Conservation (phyloP, 2,888 invertebrate species). For the Phaonia tiefii region DNA sequence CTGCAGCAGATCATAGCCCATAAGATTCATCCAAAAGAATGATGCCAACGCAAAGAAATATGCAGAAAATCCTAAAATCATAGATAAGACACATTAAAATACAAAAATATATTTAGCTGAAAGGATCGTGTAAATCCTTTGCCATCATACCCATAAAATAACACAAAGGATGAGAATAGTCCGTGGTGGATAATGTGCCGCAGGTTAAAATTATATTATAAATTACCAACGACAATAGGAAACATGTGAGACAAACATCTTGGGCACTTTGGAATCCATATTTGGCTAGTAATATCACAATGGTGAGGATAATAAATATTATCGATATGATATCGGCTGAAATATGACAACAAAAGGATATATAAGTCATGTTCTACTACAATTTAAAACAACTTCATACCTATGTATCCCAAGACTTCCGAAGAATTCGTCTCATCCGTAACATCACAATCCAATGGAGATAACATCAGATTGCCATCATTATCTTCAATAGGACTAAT, state of each 20-base stretch:
- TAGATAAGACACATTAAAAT: neutral
- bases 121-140: neutral
- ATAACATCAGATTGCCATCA: constrained; percentile 37
- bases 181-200: neutral
- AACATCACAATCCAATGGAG: constrained; percentile 59
- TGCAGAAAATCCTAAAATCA: constrained; percentile 50
- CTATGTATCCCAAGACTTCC: constrained; percentile 7
- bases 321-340: constrained; percentile 85
- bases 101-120: neutral
- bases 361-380: too few relatives aligned
- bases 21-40: constrained; percentile 91
- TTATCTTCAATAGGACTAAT: constrained; percentile 40
- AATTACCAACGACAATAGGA: constrained; percentile 84
- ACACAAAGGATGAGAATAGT: constrained; percentile 64
- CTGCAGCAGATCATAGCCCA: constrained; percentile 89
- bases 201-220: constrained; percentile 82
- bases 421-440: neutral
- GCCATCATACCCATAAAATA: constrained; percentile 73
- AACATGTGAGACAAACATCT: constrained; percentile 86
- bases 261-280: constrained; percentile 86
- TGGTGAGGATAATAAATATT: constrained; percentile 85
- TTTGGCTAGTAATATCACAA: constrained; percentile 85
- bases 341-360: too few relatives aligned
- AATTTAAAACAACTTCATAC: too few relatives aligned
- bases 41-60: constrained; percentile 88